Evolutionary conservation across 1,140 invertebrate genomes (phyloP).

Genomic region (Uloborus diversus): DNA sequence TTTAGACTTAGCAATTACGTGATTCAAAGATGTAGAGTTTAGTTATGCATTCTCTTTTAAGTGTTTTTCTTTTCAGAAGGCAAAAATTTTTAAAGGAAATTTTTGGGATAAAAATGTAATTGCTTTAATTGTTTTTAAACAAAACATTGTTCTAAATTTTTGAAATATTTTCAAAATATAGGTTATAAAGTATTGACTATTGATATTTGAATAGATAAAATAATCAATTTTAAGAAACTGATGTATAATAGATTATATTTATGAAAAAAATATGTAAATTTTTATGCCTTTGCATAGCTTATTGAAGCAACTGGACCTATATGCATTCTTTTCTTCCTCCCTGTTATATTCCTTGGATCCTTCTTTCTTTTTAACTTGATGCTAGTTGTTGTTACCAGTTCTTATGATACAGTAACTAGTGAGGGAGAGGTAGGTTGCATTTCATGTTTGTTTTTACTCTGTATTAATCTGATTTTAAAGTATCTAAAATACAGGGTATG

Average conservation of each 20-base stretch:
- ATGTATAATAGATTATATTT: neutral
- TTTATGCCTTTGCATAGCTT: neutral
- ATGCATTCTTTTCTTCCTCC: conserved; percentile 14
- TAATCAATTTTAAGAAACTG: neutral
- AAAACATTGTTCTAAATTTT: neutral
- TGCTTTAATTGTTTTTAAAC: neutral
- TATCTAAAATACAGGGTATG: neutral
- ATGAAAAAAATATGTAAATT: neutral
- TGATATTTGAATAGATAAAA: neutral
- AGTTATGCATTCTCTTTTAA: no score
- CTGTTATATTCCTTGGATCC: conserved; percentile 24
- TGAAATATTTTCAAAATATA: neutral
- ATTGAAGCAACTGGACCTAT: conserved; percentile 3
- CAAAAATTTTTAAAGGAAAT: no score
- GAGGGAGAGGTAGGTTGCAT: neutral
- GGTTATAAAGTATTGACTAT: neutral
- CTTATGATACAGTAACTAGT: conserved; percentile 12
- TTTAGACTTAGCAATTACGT: no score
- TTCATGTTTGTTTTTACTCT: neutral
- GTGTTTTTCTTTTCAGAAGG: no score
- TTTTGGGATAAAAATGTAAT: no score
- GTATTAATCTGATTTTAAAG: neutral
- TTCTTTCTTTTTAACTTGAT: conserved; percentile 26
- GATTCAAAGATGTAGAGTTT: no score
- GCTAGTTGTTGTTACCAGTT: conserved; percentile 12